These are phyloP conservation scores for Sigmodon hispidus DNA, from an alignment of 2,113 vertebrate species.

Conservation along the genomic window DNA sequence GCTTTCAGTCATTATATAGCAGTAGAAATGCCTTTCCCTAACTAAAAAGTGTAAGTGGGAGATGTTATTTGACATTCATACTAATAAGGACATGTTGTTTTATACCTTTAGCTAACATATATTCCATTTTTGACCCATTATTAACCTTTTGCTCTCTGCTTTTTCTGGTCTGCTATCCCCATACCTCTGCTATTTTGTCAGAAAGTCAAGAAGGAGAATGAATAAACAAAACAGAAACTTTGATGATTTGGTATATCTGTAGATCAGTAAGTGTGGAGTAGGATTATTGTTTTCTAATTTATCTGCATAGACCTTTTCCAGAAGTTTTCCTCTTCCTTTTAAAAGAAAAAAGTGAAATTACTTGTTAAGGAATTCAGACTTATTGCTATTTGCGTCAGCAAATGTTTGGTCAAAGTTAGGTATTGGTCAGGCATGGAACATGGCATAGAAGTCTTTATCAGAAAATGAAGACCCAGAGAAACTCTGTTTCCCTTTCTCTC, in stretches of 20 bases:
- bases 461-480: not conserved
- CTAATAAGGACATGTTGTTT: not conserved
- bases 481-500: too few species aligned
- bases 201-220: not conserved
- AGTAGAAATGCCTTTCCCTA: slow-evolving; percentile 25
- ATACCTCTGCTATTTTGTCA: not conserved
- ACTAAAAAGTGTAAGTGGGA: slow-evolving; percentile 19
- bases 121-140: slow-evolving; percentile 11
- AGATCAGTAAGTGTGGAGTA: not conserved
- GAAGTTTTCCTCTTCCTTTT: not conserved
- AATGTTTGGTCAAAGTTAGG: not conserved
- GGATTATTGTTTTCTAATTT: slow-evolving; percentile 45
- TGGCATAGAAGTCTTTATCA: not conserved
- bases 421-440: not conserved
- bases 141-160: slow-evolving; percentile 8
- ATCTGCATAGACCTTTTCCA: not conserved
- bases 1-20: slow-evolving; percentile 25
- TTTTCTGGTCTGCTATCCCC: not conserved
- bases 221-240: not conserved
- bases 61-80: not conserved
- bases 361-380: not conserved
- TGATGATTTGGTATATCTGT: not conserved
- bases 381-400: not conserved
- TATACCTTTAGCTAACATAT: not conserved
- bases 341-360: not conserved